Conservation (phyloP, 2,888 invertebrate genomes). For the Metacarcinus magister region DNA sequence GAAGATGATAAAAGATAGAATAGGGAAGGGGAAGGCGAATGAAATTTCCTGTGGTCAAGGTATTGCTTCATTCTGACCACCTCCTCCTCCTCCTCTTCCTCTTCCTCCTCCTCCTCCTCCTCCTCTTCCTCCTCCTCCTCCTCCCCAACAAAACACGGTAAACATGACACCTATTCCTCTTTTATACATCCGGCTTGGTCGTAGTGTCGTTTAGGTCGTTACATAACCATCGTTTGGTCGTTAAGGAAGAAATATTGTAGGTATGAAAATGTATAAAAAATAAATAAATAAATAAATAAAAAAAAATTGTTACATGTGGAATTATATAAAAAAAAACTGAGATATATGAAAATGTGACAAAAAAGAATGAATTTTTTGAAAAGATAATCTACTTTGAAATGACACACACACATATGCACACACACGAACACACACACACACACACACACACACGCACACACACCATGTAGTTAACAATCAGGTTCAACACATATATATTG, state of each 20-base stretch:
- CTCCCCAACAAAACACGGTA: not conserved
- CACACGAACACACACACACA: conserved; percentile 4
- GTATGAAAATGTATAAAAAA: not conserved
- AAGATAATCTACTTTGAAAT: no score
- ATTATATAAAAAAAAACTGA: no score
- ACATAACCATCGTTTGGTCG: not conserved
- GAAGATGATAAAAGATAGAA: not conserved
- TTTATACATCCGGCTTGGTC: not conserved
- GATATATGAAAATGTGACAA: no score
- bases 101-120: not conserved
- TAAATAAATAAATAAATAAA: no score
- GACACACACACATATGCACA: not conserved
- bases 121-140: not conserved
- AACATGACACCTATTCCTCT: conserved; percentile 11
- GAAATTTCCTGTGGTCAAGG: not conserved
- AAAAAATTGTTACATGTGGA: no score
- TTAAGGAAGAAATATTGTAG: not conserved
- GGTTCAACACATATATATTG: no score
- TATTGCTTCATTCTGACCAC: not conserved
- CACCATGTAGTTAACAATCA: not conserved
- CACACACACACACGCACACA: not conserved
- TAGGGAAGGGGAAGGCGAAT: not conserved
- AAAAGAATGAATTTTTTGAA: no score
- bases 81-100: not conserved
- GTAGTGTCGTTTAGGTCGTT: not conserved